Evolutionary conservation across 2,888 invertebrate genomes (phyloP).

Genomic region (Chorisops tibialis): DNA sequence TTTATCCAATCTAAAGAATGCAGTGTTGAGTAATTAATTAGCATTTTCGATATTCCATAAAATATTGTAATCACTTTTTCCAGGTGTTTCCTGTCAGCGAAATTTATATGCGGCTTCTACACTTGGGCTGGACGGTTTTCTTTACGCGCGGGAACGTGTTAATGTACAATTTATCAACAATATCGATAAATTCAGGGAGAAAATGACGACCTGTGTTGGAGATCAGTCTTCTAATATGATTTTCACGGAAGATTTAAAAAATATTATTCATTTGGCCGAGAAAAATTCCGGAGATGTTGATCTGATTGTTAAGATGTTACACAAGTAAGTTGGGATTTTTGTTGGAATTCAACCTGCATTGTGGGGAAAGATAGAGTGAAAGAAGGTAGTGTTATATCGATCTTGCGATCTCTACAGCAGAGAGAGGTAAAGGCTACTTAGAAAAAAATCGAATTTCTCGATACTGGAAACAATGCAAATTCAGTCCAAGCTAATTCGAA

Average conservation of each 20-base stretch:
- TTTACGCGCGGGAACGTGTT: conserved; percentile 55
- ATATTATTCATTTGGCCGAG: conserved; percentile 70
- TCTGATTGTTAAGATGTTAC: conserved; percentile 65
- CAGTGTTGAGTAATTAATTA: not conserved
- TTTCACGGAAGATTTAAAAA: conserved; percentile 82
- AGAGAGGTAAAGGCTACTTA: too few relatives aligned
- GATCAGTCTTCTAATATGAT: conserved; percentile 60
- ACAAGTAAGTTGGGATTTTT: conserved; percentile 58
- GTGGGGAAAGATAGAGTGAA: too few relatives aligned
- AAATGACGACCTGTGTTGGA: conserved; percentile 65
- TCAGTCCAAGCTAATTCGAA: too few relatives aligned
- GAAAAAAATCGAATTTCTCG: too few relatives aligned
- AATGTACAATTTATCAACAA: conserved; percentile 62
- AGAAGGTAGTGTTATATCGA: too few relatives aligned
- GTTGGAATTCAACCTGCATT: too few relatives aligned
- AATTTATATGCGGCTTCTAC: conserved; percentile 9
- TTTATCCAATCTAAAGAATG: not conserved
- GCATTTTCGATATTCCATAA: too few relatives aligned
- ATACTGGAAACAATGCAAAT: too few relatives aligned
- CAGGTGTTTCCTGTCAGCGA: conserved; percentile 17
- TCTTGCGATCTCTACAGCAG: too few relatives aligned
- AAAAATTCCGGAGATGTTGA: conserved; percentile 60
- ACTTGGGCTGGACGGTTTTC: conserved; percentile 63
- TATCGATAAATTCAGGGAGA: conserved; percentile 63
- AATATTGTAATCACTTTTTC: not conserved